Conservation (phyloP, 2,113 vertebrate species). For the Alexandromys fortis region DNA sequence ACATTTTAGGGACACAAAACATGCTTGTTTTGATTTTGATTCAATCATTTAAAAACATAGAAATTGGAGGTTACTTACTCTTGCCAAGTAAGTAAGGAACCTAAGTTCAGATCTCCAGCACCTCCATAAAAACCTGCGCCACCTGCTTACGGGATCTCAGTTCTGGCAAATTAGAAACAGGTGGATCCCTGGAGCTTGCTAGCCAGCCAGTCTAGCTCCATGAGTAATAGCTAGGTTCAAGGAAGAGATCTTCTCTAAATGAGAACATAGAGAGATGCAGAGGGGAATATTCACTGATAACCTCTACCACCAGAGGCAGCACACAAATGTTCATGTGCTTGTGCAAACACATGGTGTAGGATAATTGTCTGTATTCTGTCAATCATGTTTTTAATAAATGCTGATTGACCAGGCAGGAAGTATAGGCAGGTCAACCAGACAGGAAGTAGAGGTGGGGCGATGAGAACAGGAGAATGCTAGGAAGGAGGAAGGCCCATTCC, state of each 20-base stretch:
- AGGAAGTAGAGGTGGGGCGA: too few species aligned
- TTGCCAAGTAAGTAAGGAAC: background rate
- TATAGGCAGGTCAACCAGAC: too few species aligned
- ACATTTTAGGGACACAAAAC: background rate
- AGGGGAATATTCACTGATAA: background rate
- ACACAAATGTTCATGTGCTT: background rate
- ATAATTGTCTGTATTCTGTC: too few species aligned
- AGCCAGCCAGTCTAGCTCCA: background rate
- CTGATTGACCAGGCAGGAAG: too few species aligned
- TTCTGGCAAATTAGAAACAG: background rate
- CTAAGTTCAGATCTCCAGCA: background rate
- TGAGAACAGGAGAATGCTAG: too few species aligned
- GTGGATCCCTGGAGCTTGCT: background rate
- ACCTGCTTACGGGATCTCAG: background rate
- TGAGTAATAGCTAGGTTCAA: background rate
- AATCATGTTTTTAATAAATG: too few species aligned
- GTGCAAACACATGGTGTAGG: background rate
- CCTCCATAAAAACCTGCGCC: background rate
- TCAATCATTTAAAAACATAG: conserved; percentile 11
- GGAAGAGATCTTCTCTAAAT: background rate
- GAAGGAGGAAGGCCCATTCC: too few species aligned
- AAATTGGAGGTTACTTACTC: background rate
- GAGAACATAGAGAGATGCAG: background rate
- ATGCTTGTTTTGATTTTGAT: conserved; percentile 24
- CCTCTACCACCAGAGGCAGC: background rate